These are phyloP conservation scores for Parelbella ahira DNA, from an alignment of 2,888 invertebrate species.

Conservation along the genomic window DNA sequence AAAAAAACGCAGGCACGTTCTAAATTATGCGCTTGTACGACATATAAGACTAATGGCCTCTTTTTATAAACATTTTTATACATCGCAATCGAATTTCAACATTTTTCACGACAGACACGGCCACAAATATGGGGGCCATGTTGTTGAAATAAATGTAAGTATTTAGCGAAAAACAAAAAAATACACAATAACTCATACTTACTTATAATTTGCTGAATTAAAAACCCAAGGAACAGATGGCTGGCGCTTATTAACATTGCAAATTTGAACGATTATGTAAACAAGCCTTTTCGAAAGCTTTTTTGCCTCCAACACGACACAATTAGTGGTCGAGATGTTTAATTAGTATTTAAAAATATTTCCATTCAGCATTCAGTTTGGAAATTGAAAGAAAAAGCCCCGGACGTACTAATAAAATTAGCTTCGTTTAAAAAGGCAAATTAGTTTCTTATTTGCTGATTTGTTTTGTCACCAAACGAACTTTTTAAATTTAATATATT, in stretches of 20 bases:
- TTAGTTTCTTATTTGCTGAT: constrained; percentile 7
- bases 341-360: constrained; percentile 67
- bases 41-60: background rate
- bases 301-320: constrained; percentile 54
- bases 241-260: constrained; percentile 68
- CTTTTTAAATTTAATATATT: background rate
- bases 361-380: constrained; percentile 43
- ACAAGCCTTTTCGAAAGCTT: constrained; percentile 61
- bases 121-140: background rate
- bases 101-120: constrained; percentile 4
- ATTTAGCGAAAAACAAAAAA: background rate
- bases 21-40: background rate
- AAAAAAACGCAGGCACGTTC: too few relatives aligned
- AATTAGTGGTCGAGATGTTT: constrained; percentile 45
- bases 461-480: background rate
- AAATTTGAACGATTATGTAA: constrained; percentile 76
- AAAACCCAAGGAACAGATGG: constrained; percentile 50
- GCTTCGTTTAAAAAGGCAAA: constrained; percentile 2
- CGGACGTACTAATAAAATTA: too few relatives aligned
- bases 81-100: constrained; percentile 1
- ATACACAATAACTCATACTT: too few relatives aligned
- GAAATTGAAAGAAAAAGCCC: constrained; percentile 21
- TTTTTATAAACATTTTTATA: background rate
- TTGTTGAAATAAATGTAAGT: background rate
- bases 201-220: constrained; percentile 40